Base-by-base conservation (phyloP, 2,797 vertebrate species). In the Propithecus perrieri region DNA sequence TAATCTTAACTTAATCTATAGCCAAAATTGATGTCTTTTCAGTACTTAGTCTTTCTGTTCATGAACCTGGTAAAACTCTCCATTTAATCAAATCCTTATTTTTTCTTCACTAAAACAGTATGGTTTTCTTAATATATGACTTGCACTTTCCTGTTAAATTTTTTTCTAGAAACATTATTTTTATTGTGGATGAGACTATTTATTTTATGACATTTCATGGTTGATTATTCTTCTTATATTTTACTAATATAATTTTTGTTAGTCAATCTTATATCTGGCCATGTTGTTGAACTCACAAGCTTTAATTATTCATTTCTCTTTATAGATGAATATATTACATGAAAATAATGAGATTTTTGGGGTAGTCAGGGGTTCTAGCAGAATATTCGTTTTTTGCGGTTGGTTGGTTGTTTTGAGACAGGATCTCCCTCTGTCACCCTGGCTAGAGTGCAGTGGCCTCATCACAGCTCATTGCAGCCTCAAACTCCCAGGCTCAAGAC, bases 231-330 rank as follows among this genome's bases (percentile, higher is more conserved):
- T 61, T 80, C 11, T 86, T 59, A 59, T 30, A 85, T 78, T 84
- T 94, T 76, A 59, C 78, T 63, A 57, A 55, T 48, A 43, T 48
- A 78, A 94, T 22, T 83, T 95, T 43, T 92, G 63, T 80, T 80
- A 69, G 33, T 78, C 72, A 71, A 78, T 72, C 14, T 41, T n/a
- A 71, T 6, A 87, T 91, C 75, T 65, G 81, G 30, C 5, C 11
- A 90, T 86, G 75, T 30, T 71, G 41, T 26, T 79, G 46, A 91
- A 83, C 13, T 91, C 81, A 76, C 38, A 71, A 43, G 35, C 85
- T 90, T 93, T 90, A 61, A 53, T 65, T 41, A 95, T 17, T 13
- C 5, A 4, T 75, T 85, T 86, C 35, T n/a, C 85, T 85, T 72
- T 79, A 22, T 79, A 72, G 26, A 33, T 93, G 61, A 85, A 71